Conservation (phyloP, 2,113 vertebrate species). For the Rhea pennata region DNA sequence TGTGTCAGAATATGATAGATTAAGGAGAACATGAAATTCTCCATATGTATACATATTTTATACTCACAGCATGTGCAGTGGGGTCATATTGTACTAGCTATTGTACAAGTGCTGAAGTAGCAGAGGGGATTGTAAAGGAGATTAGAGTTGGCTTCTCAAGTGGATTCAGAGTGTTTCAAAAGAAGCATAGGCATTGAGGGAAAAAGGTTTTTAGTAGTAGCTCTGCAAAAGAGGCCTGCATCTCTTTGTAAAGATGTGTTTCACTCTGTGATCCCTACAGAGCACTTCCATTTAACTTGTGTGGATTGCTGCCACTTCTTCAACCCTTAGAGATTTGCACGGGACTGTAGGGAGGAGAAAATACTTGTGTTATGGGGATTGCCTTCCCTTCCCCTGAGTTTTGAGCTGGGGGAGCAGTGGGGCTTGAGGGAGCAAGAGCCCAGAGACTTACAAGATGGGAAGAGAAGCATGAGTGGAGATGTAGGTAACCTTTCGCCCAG, state of each 20-base stretch:
- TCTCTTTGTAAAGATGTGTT: not conserved
- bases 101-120: not conserved
- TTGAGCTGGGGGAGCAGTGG: not conserved
- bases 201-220: not conserved
- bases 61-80: rapidly evolving
- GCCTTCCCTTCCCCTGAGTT: not conserved
- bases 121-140: not conserved
- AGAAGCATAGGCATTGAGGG: not conserved
- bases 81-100: not conserved
- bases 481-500: not conserved
- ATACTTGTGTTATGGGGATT: not conserved
- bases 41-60: not conserved
- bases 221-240: not conserved
- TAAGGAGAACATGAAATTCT: not conserved
- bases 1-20: not conserved
- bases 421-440: not conserved
- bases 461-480: not conserved
- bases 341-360: not conserved
- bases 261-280: not conserved
- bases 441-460: not conserved
- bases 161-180: not conserved
- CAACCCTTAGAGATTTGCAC: not conserved
- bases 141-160: slow-evolving; percentile 11
- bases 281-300: not conserved
- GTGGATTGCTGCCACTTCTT: not conserved